Evolutionary conservation across 1,140 invertebrate species (phyloP).

Genomic region (Drosophila arawakana): DNA sequence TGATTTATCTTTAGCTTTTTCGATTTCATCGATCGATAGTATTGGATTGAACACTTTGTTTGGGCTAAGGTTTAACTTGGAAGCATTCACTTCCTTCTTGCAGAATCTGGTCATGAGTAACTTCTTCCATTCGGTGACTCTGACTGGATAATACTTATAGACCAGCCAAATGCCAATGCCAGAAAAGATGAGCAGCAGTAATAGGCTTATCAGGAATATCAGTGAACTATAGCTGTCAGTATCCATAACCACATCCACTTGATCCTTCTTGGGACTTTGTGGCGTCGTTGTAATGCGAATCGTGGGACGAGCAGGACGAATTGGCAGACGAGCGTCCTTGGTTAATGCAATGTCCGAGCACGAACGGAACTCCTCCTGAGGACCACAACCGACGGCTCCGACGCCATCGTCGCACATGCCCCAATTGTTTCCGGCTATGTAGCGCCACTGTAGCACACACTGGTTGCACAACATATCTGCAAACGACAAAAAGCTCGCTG

Average conservation of each 20-base stretch:
- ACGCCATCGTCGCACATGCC: conserved; percentile 85
- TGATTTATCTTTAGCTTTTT: conserved; percentile 19
- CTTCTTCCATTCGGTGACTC: conserved; percentile 19
- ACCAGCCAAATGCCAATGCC: conserved; percentile 20
- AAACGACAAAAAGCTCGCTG: neutral
- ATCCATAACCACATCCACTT: conserved; percentile 8
- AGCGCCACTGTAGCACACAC: conserved; percentile 81
- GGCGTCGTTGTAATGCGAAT: conserved; percentile 45
- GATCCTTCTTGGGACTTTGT: conserved; percentile 18
- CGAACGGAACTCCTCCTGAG: conserved; percentile 92
- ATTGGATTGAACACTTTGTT: conserved; percentile 20
- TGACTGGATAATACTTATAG: conserved; percentile 62
- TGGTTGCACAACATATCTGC: conserved; percentile 83
- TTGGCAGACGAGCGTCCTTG: conserved; percentile 79
- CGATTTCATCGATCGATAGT: conserved; percentile 12
- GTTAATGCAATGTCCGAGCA: conserved; percentile 93
- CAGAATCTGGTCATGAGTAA: conserved; percentile 4
- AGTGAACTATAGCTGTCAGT: neutral
- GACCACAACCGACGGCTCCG: conserved; percentile 86
- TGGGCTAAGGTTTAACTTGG: conserved; percentile 3
- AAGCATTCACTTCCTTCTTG: conserved; percentile 17
- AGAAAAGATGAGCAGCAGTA: conserved; percentile 15
- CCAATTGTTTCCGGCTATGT: conserved; percentile 85
- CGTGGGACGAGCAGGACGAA: conserved; percentile 53
- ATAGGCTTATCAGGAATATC: conserved; percentile 9